Evolutionary conservation across 2,888 invertebrate species (phyloP), one percentile per base, ranked within the genome.

Genomic region (Mimumesa dahlbomi): DNA sequence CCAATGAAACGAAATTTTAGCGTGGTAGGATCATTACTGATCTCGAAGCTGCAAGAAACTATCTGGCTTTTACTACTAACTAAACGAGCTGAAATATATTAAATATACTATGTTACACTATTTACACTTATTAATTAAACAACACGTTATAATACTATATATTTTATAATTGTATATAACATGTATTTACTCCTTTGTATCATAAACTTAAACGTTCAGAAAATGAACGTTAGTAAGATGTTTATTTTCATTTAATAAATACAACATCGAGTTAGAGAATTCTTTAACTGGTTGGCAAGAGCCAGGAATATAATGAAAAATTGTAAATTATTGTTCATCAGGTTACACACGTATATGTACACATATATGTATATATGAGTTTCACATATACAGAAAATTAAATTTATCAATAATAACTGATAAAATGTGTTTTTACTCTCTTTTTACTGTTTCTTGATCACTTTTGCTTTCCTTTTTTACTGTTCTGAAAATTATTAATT

Each of bases 401-500:
- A 78, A 77, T 79, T 80, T 73, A 72, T 76, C 76, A 75, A 85
- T 76, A 75, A 81, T 74, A 57, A 59, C 52, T 75, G 49, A 62
- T 84, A 87, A 86, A 88, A 88, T 88, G 87, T 85, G 61, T 71
- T 72, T 78, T 71, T 57, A 52, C 22, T 64, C 52, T 42, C 34
- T 64, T 29, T 56, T 62, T 79, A 72, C 64, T 70, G 62, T 70
- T 73, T 38, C 42, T 57, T 36, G 43, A 73, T 84, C 68, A 84
- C 70, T 82, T 81, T 75, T 86, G 86, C 73, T 86, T 88, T 56
- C 89, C 88, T 61, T 81, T 88, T 66, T 87, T 89, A 71, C 77
- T 85, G 77, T 84, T 87, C 89, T 89, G 84, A 49, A 85, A 83
- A 70, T 66, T 45, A 70, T 71, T 50, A 54, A 56, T n/a, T n/a